Evolutionary conservation across 1,140 invertebrate species (phyloP), one percentile per base, ranked within the genome.

Genomic region (Eueides isabella): DNA sequence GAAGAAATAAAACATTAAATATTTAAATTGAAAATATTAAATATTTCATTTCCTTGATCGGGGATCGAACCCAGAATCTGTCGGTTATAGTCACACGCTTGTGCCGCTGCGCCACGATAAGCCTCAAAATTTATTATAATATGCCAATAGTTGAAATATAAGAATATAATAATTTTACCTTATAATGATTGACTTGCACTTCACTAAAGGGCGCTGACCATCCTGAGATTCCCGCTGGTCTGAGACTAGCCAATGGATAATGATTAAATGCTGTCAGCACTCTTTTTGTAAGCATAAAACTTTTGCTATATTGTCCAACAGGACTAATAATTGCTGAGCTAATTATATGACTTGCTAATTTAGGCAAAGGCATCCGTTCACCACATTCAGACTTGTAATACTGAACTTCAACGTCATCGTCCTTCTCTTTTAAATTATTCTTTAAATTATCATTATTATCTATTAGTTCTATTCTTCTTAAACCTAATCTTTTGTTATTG

Each of bases 211-310:
- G 90, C 44, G 94, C 87, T 63, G 93, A 93, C 77, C 94, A 93
- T 72, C 92, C 93, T 2, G 94, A 93, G 5, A 94, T 93, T 6
- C 94, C 94, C n/a, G 81, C 65, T 23, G 84, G 74, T 72, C 94
- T 94, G 11, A 96, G 78, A 48, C 94, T 93, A 61, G 94, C 93
- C 64, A 97, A 82, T 2, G 96, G 95, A 78, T 97, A 97, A 85
- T 97, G 96, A 88, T 97, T 97, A 88, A 97, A 96, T 65, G 96
- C 96, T 33, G 94, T 96, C 76, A 96, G 88, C 30, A 96, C 94
- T 61, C 94, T 95, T 67, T 93, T 93, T 2, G 96, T 96, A 14
- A 94, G 93, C 71, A 96, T 94, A 82, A 97, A 96, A 84, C 96
- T 97, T 82, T 97, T 97, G 9, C 95, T 95, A 55, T 95, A 96